Evolutionary conservation across 2,113 vertebrate genomes (phyloP), one percentile per base, ranked within the genome.

Genomic region (Indicator indicator): DNA sequence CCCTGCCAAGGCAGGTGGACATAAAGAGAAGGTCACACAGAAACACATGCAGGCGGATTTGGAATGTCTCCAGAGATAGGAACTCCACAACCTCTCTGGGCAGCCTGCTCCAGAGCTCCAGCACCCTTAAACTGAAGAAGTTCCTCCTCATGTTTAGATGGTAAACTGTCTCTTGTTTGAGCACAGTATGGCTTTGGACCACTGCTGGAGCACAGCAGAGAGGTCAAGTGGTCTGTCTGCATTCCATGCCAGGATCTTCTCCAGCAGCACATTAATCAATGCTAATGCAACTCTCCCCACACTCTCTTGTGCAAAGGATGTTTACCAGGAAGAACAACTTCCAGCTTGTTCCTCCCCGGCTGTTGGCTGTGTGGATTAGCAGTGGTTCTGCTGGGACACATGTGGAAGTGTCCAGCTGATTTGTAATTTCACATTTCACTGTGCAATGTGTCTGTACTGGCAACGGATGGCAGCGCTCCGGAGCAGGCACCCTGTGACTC

Each of bases 401-500:
- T 23, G 14, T 33, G 36, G 71, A 70, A 44, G 40, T 55, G 23
- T 40, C 74, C 74, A 69, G 23, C 2, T 11, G 6, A 46, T 58
- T 40, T 60, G 9, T 48, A 65, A 72, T 69, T 62, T 63, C 82
- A 30, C 52, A 4, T 44, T 44, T n/a, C 23, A 7, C 33, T 50
- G 12, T 23, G 65, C 42, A 54, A n/a, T 2, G 6, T 18, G 13
- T 54, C 69, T 65, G 12, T 36, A 72, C 9, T 62, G 70, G 54
- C 2, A 8, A 81, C 28, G 9, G 20, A 58, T 32, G 68, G 38
- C 52, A 76, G 12, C 18, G 36, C 58, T 86, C 73, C 0, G 3
- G 42, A 23, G 23, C 86, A 68, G 54, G 65, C 26, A 94, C 74
- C 88, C 76, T 86, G 38, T 93, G 86, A 91, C 80, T 91, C 76